Conservation (phyloP, 2,888 invertebrate genomes). For the Drosophila eohydei region DNA sequence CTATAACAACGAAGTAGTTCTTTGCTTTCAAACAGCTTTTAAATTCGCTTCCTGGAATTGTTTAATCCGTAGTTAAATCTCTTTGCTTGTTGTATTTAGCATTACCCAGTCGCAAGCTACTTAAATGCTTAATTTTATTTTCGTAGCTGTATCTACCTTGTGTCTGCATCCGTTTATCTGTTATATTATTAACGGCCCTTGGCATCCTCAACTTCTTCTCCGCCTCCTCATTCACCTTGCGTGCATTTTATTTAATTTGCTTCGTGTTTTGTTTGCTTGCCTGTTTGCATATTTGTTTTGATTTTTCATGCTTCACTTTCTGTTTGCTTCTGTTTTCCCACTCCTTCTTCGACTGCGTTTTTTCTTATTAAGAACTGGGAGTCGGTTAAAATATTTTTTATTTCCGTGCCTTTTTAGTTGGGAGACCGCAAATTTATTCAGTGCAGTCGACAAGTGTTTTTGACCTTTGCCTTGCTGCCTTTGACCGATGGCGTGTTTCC, state of each 20-base stretch:
- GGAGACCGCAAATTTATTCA: slow-evolving; percentile 8
- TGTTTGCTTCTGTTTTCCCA: slow-evolving; percentile 20
- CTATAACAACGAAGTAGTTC: neutral
- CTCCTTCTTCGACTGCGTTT: slow-evolving; percentile 9
- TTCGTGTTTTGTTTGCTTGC: slow-evolving; percentile 61
- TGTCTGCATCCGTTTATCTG: slow-evolving; percentile 19
- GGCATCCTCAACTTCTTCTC: too few relatives aligned
- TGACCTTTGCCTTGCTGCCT: slow-evolving; percentile 52
- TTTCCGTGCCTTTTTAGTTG: neutral
- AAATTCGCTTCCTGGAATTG: neutral
- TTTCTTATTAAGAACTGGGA: slow-evolving; percentile 10
- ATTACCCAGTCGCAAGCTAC: slow-evolving; percentile 1
- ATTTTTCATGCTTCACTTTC: slow-evolving; percentile 57
- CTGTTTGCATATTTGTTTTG: slow-evolving; percentile 74
- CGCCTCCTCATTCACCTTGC: neutral
- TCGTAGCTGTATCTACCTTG: slow-evolving; percentile 28
- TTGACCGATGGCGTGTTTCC: slow-evolving; percentile 52
- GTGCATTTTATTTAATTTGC: slow-evolving; percentile 71
- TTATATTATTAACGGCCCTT: slow-evolving; percentile 23
- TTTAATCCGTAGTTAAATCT: neutral
- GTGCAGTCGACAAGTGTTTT: slow-evolving; percentile 29
- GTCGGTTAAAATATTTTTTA: neutral
- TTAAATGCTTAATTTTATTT: slow-evolving; percentile 17
- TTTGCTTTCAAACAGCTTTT: neutral
- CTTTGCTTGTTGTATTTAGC: neutral